phyloP scores from a whole-genome alignment of 2,888 invertebrate genomes.

The Dicranocentrus wangi region DNA sequence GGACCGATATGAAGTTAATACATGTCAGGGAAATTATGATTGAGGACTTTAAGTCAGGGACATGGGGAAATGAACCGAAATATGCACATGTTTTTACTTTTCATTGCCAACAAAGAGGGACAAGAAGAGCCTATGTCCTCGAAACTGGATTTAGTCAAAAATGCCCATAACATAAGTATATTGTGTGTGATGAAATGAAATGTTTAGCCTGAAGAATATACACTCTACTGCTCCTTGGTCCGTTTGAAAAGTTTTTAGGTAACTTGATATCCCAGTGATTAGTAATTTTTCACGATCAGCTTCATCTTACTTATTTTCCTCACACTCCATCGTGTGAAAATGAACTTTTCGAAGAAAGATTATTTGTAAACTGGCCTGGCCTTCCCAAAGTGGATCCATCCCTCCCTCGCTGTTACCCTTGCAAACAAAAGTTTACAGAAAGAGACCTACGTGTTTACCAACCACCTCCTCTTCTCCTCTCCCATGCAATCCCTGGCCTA shows the following conservation, averaged over 20 bases:
- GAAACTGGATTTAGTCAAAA: slow-evolving; percentile 36
- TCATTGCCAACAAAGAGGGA: not conserved
- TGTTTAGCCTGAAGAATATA: too few relatives aligned
- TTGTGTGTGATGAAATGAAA: too few relatives aligned
- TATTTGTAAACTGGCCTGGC: slow-evolving; percentile 9
- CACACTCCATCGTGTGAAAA: slow-evolving; percentile 45
- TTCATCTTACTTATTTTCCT: slow-evolving; percentile 17
- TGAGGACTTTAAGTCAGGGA: slow-evolving; percentile 21
- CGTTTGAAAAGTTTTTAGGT: not conserved
- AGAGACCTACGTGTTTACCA: slow-evolving; percentile 20
- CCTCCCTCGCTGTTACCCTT: slow-evolving; percentile 51
- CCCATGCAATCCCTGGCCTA: not conserved
- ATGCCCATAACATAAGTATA: too few relatives aligned
- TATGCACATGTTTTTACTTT: not conserved
- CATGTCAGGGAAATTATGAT: slow-evolving; percentile 19
- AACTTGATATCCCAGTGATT: slow-evolving; percentile 19
- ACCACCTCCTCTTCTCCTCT: slow-evolving; percentile 33
- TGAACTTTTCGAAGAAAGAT: slow-evolving; percentile 27
- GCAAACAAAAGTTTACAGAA: slow-evolving; percentile 33
- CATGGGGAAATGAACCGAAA: slow-evolving; percentile 3
- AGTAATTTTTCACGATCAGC: slow-evolving; percentile 35
- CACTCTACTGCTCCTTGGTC: too few relatives aligned
- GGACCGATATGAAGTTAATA: not conserved
- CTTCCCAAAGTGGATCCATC: too few relatives aligned
- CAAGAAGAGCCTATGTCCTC: slow-evolving; percentile 3